Evolutionary conservation across 2,113 vertebrate species (phyloP).

Genomic region (Anser brachyrhynchus): DNA sequence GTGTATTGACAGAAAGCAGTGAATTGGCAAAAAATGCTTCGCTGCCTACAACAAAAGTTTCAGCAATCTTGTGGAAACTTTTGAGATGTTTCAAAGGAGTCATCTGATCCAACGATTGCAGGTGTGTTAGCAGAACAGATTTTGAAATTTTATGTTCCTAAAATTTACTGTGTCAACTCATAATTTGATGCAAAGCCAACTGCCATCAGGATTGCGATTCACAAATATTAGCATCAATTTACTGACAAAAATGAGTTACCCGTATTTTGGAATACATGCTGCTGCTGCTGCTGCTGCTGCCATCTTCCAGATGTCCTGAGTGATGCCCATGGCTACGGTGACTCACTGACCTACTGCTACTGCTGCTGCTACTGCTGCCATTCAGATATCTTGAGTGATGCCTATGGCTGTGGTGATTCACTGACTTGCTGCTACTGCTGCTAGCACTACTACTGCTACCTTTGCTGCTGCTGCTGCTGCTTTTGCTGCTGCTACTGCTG

Average conservation of each 20-base stretch:
- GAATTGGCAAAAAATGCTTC: neutral
- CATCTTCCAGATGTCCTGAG: neutral
- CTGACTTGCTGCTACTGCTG: accelerated
- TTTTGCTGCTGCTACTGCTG: accelerated
- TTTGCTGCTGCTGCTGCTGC: accelerated
- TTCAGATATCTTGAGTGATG: neutral
- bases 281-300: neutral
- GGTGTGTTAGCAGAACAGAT: neutral
- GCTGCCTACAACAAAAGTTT: neutral
- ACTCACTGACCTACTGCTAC: neutral
- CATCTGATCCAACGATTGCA: neutral
- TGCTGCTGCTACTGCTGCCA: accelerated
- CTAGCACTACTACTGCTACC: accelerated
- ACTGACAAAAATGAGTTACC: constrained; percentile 33
- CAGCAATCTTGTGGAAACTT: neutral
- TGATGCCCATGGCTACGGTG: constrained; percentile 16
- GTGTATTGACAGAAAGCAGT: neutral
- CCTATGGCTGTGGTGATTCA: neutral
- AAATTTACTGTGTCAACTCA: neutral
- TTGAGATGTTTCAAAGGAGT: neutral
- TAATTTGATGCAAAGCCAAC: neutral
- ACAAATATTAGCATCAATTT: neutral
- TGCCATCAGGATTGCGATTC: neutral
- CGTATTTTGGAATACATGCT: neutral
- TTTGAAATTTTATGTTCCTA: neutral